These are phyloP conservation scores for Colistium nudipinnis DNA, from an alignment of 2,113 vertebrate species.

Conservation along the genomic window DNA sequence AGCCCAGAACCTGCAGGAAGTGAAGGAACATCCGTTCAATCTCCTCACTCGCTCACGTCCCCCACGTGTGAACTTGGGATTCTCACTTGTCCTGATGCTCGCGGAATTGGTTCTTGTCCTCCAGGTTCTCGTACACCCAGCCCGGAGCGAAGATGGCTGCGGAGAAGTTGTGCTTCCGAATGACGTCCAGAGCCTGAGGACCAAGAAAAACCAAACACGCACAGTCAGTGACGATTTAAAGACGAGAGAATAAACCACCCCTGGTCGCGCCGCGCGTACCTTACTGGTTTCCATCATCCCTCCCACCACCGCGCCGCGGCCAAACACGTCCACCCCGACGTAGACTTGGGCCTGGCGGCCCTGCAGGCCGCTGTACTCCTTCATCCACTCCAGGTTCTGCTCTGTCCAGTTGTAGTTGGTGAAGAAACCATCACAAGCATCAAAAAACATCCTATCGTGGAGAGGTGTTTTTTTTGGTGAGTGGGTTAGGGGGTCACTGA, in stretches of 20 bases:
- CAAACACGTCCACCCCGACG: conserved; percentile 93
- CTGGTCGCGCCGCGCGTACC: conserved; percentile 66
- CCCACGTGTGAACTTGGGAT: background rate
- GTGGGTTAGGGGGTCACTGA: no score
- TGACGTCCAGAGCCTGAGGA: conserved; percentile 87
- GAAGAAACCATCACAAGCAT: conserved; percentile 92
- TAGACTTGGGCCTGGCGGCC: conserved; percentile 85
- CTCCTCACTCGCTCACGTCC: background rate
- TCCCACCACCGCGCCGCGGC: conserved; percentile 86
- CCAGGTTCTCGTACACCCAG: conserved; percentile 92
- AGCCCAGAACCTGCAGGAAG: conserved; percentile 87
- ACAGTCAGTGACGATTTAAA: background rate
- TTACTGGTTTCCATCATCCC: conserved; percentile 88
- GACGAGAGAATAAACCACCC: no score
- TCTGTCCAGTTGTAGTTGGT: conserved; percentile 98
- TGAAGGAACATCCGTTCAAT: background rate
- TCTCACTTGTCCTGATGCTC: conserved; percentile 90
- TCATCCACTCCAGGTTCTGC: conserved; percentile 81
- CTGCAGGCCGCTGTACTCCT: conserved; percentile 58
- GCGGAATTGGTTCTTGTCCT: conserved; percentile 85
- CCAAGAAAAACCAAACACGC: background rate
- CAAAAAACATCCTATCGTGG: conserved; percentile 86
- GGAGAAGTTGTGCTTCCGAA: conserved; percentile 87
- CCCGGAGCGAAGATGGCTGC: conserved; percentile 93
- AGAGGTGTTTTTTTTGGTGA: no score